A percentile compares a stretch with the other conserved stretches of the same genome.
Evolutionary conservation across 2,113 vertebrate genomes (phyloP).

Genomic region (Rynchops niger): DNA sequence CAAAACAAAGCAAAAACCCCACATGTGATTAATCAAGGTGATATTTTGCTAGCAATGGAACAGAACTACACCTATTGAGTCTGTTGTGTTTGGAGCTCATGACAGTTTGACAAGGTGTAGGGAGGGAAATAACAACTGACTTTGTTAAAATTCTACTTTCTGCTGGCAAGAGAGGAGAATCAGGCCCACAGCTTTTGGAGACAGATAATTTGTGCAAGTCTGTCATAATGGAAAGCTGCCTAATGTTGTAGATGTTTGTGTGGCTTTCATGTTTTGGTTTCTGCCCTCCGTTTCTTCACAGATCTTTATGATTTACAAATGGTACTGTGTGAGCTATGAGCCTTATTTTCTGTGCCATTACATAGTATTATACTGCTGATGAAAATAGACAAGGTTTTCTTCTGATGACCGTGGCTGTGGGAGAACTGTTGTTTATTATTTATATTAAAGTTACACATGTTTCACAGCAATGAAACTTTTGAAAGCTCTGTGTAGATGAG

Average conservation of each 20-base stretch:
- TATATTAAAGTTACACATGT: neutral
- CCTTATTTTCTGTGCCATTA: conserved; percentile 24
- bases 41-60: conserved; percentile 3
- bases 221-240: conserved; percentile 58
- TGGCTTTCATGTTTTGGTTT: conserved; percentile 40
- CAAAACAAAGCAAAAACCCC: neutral
- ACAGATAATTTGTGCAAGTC: conserved; percentile 40
- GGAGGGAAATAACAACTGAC: neutral
- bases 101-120: neutral
- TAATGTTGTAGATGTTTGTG: conserved; percentile 35
- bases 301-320: conserved; percentile 45
- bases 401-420: neutral
- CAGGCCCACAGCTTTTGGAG: neutral
- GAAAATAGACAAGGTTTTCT: conserved; percentile 2
- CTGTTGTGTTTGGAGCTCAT: conserved; percentile 8
- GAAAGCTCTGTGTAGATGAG: neutral
- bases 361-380: neutral
- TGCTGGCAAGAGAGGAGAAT: conserved; percentile 17
- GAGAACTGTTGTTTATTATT: neutral
- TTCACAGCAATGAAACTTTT: neutral
- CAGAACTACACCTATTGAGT: neutral
- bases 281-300: conserved; percentile 10
- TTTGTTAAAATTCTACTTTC: conserved; percentile 21
- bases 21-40: neutral
- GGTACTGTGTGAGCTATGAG: neutral